phyloP scores from a whole-genome alignment of 2,113 vertebrate genomes.

The Zootoca vivipara region DNA sequence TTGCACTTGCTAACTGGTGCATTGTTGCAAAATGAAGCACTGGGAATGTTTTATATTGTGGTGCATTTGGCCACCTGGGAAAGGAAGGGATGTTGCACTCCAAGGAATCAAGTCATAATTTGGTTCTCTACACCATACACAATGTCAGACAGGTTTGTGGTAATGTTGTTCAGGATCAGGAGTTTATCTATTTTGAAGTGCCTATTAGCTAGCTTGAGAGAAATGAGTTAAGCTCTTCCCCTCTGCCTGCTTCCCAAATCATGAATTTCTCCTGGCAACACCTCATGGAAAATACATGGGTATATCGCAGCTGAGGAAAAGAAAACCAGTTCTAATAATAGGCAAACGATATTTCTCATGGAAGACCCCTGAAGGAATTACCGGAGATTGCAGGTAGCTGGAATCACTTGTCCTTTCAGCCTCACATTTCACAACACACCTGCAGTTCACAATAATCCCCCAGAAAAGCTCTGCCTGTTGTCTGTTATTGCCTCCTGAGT shows the following conservation, averaged over 20 bases:
- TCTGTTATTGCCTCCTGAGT: conserved; percentile 9
- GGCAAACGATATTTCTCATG: conserved; percentile 17
- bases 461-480: conserved; percentile 11
- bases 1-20: neutral
- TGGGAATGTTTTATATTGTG: neutral
- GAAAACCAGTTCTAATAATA: conserved; percentile 49
- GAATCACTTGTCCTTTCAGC: conserved; percentile 25
- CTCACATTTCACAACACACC: conserved; percentile 38
- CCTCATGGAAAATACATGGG: conserved; percentile 37
- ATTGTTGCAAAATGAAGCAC: neutral
- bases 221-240: conserved; percentile 20
- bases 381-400: conserved; percentile 24
- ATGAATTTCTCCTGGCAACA: conserved; percentile 33
- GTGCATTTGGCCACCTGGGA: neutral
- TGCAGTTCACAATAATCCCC: conserved; percentile 22
- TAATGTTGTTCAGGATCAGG: neutral
- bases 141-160: conserved; percentile 4
- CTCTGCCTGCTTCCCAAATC: neutral
- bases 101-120: neutral
- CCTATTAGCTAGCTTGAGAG: neutral
- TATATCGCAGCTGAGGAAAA: conserved; percentile 21
- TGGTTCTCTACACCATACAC: neutral
- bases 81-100: neutral
- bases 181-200: conserved; percentile 43
- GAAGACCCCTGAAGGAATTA: conserved; percentile 33